Percentiles rank a stretch among this genome's conserved stretches.
These are phyloP conservation scores for Tichodroma muraria DNA, from an alignment of 2,113 vertebrate genomes.

Conservation along the genomic window DNA sequence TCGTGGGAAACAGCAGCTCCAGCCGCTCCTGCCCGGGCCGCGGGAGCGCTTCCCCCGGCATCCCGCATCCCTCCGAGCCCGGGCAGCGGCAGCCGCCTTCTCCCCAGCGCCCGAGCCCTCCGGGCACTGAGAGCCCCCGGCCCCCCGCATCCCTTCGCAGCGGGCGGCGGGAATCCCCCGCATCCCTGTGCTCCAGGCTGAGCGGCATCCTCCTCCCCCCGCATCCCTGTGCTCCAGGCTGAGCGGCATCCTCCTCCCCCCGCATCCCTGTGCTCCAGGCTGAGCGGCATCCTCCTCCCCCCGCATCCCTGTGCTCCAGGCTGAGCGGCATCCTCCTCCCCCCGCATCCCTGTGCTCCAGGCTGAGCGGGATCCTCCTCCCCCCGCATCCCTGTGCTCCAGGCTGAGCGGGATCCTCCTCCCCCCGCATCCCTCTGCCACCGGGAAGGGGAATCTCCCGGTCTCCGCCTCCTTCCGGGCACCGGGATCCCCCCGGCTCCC, in stretches of 20 bases:
- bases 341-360: neutral
- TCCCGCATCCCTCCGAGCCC: neutral
- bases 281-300: neutral
- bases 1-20: conserved; percentile 47
- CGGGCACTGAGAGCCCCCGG: neutral
- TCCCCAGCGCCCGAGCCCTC: neutral
- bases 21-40: neutral
- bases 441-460: neutral
- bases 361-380: neutral
- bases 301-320: too few relatives aligned
- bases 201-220: neutral
- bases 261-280: too few relatives aligned
- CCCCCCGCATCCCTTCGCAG: neutral
- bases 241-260: neutral
- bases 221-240: too few relatives aligned
- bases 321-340: neutral
- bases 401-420: neutral
- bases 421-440: neutral
- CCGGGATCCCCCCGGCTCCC: neutral
- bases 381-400: too few relatives aligned
- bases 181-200: neutral
- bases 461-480: neutral
- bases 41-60: neutral
- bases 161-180: neutral
- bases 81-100: too few relatives aligned